Base-by-base conservation (phyloP, 2,113 vertebrate genomes). In the Scomber scombrus region DNA sequence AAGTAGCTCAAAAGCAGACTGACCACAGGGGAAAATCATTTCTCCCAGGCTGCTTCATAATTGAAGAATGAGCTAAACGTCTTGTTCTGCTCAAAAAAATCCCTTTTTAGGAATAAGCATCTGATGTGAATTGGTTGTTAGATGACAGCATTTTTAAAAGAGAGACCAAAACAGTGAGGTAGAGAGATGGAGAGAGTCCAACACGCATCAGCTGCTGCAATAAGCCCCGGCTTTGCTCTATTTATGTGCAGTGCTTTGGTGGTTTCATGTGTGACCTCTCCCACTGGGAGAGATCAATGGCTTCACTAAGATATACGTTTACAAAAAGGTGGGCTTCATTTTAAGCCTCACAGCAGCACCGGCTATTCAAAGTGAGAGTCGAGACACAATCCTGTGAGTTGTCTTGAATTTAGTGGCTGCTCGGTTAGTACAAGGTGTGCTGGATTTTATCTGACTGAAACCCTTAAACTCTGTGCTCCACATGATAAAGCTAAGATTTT, bases 51-150 rank as follows among this genome's bases (percentile, higher is more conserved):
- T 74, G 80, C 63, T 82, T 94, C 91, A 87, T 89, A 82, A 93
- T 86, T 89, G 73, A 65, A 88, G 85, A 92, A 90, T 91, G 89
- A 92, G 82, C 78, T 89, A 92, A 89, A 92, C 67, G 4, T 78
- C 45, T 88, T 60, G 79, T 86, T 62, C 64, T 68, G 56, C 51
- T 51, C 47, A 11, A 84, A 26, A 69, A 91, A 91, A 91, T 71
- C 64, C 93, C 92, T 94, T 94, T 91, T 95, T 93, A 86, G 93
- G 94, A 94, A 93, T 84, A 93, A 90, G 81, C 84, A 86, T 92
- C 76, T 89, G 84, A 86, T 86, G 76, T 9, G 71, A 90, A 86
- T 91, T 90, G 81, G 82, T 83, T 77, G 78, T 90, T 90, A 56
- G 88, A 91, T 92, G 88, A 93, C 87, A 85, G 71, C 81, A 81